A percentile compares a stretch with the other conserved stretches of the same genome.
Evolutionary conservation across 1,140 invertebrate species (phyloP).

Genomic region (Onthophagus taurus): DNA sequence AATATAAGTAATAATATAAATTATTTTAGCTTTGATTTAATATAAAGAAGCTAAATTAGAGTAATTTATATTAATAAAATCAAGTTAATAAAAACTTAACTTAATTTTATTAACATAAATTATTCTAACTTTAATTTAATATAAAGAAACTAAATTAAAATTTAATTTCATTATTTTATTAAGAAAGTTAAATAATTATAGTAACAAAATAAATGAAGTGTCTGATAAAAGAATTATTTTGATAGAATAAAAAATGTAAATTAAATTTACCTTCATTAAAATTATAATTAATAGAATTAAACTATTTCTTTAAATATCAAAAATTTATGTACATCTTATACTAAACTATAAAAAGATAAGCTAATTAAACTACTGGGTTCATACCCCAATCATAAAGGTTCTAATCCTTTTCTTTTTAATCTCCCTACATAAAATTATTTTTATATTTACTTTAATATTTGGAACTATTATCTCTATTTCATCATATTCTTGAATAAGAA

Average conservation of each 20-base stretch:
- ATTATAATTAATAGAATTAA: conserved; percentile 44
- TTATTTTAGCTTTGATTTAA: no score
- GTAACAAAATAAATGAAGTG: conserved; percentile 39
- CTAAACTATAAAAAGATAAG: conserved; percentile 44
- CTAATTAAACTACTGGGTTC: conserved; percentile 42
- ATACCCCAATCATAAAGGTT: conserved; percentile 41
- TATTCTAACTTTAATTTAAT: not conserved
- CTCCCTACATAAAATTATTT: conserved; percentile 40
- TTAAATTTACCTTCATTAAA: conserved; percentile 25
- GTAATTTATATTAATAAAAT: no score
- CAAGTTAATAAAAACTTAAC: no score
- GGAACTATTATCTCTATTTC: conserved; percentile 41
- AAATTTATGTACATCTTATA: conserved; percentile 45
- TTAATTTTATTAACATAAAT: no score
- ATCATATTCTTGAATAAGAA: conserved; percentile 40
- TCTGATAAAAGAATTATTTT: conserved; percentile 45
- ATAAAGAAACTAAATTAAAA: not conserved
- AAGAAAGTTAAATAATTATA: no score
- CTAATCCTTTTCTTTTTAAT: conserved; percentile 41
- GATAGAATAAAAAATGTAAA: conserved; percentile 43
- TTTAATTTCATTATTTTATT: no score
- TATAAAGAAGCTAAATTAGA: no score
- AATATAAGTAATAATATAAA: no score
- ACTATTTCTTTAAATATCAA: conserved; percentile 45
- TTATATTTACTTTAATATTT: conserved; percentile 38